Evolutionary conservation across 2,888 invertebrate genomes (phyloP), one percentile per base, ranked within the genome.

Genomic region (Bellardia bayeri): DNA sequence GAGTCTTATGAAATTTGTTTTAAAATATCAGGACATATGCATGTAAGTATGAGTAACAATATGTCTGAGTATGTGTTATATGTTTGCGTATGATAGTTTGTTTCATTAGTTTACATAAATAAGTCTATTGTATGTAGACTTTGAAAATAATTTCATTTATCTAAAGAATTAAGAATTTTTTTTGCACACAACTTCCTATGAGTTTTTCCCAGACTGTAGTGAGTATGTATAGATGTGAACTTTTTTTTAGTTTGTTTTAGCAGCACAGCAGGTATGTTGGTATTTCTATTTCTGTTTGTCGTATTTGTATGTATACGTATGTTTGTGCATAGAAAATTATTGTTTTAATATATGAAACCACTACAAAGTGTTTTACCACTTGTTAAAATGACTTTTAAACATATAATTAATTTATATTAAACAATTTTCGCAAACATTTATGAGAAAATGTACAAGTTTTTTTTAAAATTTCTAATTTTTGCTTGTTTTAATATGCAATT

Each of bases 301-400:
- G 23, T 23, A 23, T 23, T 1, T 23, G 23, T 23, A 23, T 23
- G 51, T 33, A 42, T 3, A 37, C 42, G 49, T 51, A 11, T 74
- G 13, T 37, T 74, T 71, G 13, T 71, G 58, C 23, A 72, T 66
- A 66, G 42, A 75, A 75, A 85, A 61, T 75, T 82, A 82, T 86
- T 86, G 74, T 79, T 86, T 82, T 86, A 82, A 86, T 82, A 86
- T 86, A 79, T 86, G 74, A 82, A 82, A 86, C 86, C 86, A 86
- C 86, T 79, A 86, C 75, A 82, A 86, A 86, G 86, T 79, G 86
- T 82, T 82, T 75, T 78, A 86, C 86, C 86, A 72, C 83, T 83
- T 86, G 80, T 83, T 83, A 75, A 86, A 86, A 82, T 75, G 86
- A 80, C 69, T 79, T 85, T 74, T 83, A 82, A 78, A 86, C 78